Percentiles rank a stretch among this genome's conserved stretches.
phyloP scores from a whole-genome alignment of 2,888 invertebrate species.

The Platycheirus rosarum region DNA sequence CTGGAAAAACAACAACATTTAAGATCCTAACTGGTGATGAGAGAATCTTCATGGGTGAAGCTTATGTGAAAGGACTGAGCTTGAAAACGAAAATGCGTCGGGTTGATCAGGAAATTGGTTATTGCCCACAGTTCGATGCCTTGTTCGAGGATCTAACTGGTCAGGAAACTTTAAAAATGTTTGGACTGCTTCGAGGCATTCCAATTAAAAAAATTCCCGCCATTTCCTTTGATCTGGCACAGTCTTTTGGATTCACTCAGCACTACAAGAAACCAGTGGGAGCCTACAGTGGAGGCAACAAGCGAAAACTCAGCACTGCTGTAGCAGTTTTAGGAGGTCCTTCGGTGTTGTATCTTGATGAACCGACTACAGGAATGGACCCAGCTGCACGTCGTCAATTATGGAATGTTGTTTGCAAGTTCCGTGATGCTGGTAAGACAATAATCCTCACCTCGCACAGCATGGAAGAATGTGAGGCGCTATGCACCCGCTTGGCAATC shows the following conservation, averaged over 20 bases:
- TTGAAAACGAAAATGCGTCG: constrained; percentile 84
- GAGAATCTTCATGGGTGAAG: constrained; percentile 87
- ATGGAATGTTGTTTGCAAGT: constrained; percentile 88
- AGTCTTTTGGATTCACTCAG: constrained; percentile 85
- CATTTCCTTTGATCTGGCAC: constrained; percentile 81
- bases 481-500: constrained; percentile 89
- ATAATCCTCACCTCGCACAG: constrained; percentile 91
- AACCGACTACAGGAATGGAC: constrained; percentile 84
- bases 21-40: constrained; percentile 95
- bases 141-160: constrained; percentile 88
- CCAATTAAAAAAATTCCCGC: constrained; percentile 80
- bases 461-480: constrained; percentile 91
- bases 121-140: constrained; percentile 91
- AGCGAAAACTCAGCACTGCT: constrained; percentile 89
- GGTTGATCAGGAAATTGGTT: constrained; percentile 86
- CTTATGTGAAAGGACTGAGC: constrained; percentile 86
- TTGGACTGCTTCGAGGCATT: constrained; percentile 86
- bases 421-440: constrained; percentile 87
- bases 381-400: constrained; percentile 90
- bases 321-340: constrained; percentile 88
- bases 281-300: constrained; percentile 89
- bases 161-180: constrained; percentile 87
- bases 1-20: constrained; percentile 94
- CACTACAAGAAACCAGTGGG: constrained; percentile 86
- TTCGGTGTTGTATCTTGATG: constrained; percentile 87